Evolutionary conservation across 2,113 vertebrate species (phyloP).

Genomic region (Syrrhaptes paradoxus): DNA sequence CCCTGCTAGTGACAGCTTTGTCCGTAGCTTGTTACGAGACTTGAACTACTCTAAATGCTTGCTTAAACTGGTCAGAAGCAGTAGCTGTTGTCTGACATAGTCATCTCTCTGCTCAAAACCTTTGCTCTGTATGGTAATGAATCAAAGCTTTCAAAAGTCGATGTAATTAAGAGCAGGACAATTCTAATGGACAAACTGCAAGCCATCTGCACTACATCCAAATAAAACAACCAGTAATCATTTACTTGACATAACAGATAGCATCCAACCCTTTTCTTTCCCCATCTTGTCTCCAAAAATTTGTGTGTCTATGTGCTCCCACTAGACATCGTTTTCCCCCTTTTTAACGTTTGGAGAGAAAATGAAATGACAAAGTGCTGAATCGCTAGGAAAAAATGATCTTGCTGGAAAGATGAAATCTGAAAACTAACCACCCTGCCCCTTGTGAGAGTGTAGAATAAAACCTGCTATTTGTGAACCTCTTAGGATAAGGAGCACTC

Average conservation of each 20-base stretch:
- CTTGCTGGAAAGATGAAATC: conserved; percentile 12
- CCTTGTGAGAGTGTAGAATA: background rate
- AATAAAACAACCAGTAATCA: background rate
- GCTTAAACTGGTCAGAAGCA: background rate
- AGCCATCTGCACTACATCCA: background rate
- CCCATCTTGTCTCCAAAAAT: background rate
- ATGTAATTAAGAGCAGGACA: conserved; percentile 10
- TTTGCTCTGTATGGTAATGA: conserved; percentile 8
- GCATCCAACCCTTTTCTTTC: background rate
- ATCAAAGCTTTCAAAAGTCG: conserved; percentile 34
- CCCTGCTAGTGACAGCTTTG: background rate
- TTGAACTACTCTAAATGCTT: background rate
- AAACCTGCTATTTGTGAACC: conserved; percentile 19
- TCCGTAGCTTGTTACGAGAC: background rate
- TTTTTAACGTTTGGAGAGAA: background rate
- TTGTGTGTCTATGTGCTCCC: background rate
- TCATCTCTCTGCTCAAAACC: background rate
- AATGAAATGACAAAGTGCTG: background rate
- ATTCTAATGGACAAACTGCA: background rate
- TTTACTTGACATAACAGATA: background rate
- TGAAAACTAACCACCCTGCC: background rate
- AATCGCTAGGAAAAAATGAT: background rate
- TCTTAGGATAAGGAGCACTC: background rate
- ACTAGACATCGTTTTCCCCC: background rate
- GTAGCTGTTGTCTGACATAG: background rate